Evolutionary conservation across 2,113 vertebrate species (phyloP).

Genomic region (Eretmochelys imbricata): DNA sequence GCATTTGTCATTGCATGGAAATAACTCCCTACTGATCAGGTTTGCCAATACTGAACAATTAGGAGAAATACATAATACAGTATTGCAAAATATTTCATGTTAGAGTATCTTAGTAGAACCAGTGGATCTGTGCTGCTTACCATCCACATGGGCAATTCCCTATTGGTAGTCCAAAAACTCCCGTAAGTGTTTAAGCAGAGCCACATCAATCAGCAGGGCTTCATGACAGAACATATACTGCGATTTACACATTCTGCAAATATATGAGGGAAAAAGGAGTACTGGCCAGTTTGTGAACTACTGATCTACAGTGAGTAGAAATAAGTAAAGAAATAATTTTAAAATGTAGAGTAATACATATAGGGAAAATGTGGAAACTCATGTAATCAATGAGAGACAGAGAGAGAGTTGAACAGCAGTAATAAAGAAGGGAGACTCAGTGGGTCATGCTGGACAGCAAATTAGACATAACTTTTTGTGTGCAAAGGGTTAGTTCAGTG

Average conservation of each 20-base stretch:
- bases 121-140: neutral
- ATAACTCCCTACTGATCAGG: constrained; percentile 1
- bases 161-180: neutral
- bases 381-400: neutral
- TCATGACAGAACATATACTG: neutral
- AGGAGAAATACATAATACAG: neutral
- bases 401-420: neutral
- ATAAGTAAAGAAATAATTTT: neutral
- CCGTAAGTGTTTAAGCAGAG: neutral
- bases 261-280: neutral
- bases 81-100: neutral
- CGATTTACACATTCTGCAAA: constrained; percentile 29
- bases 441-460: neutral
- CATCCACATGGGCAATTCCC: neutral
- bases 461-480: neutral
- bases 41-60: neutral
- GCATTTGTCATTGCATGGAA: constrained; percentile 56
- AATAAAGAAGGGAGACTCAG: neutral
- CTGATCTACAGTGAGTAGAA: neutral
- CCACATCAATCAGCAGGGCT: constrained; percentile 10
- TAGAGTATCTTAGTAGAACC: neutral
- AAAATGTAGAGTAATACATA: neutral
- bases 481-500: neutral
- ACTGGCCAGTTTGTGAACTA: neutral
- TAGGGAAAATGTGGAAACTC: neutral